phyloP scores from a whole-genome alignment of 2,113 vertebrate genomes.

The Hemibates koningsi region DNA sequence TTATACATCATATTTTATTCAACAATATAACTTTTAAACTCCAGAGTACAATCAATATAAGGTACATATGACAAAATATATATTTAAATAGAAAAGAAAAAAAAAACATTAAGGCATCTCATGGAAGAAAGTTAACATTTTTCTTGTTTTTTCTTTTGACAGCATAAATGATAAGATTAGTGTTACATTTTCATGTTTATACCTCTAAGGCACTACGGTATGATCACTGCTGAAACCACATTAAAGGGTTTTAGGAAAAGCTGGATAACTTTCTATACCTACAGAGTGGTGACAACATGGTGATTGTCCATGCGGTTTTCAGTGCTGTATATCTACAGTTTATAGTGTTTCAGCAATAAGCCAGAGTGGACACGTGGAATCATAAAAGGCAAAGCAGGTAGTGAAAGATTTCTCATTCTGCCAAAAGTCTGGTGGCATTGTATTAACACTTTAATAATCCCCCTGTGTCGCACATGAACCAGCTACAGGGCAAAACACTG shows the following conservation, averaged over 20 bases:
- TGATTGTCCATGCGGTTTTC: constrained; percentile 11
- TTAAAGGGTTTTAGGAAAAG: background rate
- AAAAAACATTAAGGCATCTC: constrained; percentile 47
- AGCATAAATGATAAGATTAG: constrained; percentile 27
- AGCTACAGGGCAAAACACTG: constrained; percentile 23
- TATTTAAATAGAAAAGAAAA: constrained; percentile 60
- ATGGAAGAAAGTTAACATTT: constrained; percentile 30
- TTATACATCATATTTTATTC: constrained; percentile 62
- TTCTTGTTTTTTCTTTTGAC: background rate
- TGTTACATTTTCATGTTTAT: constrained; percentile 26
- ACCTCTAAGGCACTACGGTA: constrained; percentile 47
- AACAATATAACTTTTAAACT: constrained; percentile 59
- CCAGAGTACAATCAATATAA: constrained; percentile 65
- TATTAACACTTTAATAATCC: constrained; percentile 49
- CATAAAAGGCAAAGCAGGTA: constrained; percentile 37
- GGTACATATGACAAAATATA: constrained; percentile 68
- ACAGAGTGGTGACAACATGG: constrained; percentile 13
- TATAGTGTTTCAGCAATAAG: constrained; percentile 43
- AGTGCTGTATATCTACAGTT: constrained; percentile 33
- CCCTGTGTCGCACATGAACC: constrained; percentile 26
- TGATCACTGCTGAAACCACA: constrained; percentile 36
- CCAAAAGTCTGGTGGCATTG: constrained; percentile 40
- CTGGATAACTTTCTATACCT: constrained; percentile 5
- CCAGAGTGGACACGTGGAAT: constrained; percentile 27
- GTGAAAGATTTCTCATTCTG: constrained; percentile 32